Evolutionary conservation across 2,888 invertebrate genomes (phyloP), one percentile per base, ranked within the genome.

Genomic region (Ectropis crepuscularia): DNA sequence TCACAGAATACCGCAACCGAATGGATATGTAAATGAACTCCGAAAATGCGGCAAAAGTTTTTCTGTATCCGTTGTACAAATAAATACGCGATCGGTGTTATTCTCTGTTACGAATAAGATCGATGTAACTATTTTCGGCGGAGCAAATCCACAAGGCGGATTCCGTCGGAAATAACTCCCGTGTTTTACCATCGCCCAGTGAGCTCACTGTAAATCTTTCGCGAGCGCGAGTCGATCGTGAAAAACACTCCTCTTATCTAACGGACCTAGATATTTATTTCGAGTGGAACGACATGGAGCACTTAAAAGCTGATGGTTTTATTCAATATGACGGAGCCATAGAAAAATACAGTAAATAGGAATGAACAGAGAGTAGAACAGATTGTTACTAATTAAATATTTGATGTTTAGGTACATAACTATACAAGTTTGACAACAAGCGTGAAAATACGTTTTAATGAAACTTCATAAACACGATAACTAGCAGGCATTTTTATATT

Each of bases 111-210:
- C 84, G 81, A 86, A 90, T 89, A 89, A 88, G 87, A 89, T 86
- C 86, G 87, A 88, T 87, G 89, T 82, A 88, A 85, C 90, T 92
- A 92, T 91, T 91, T 90, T 85, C 74, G 88, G 81, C 86, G 74
- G 84, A 84, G 85, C 86, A 81, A 87, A 90, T 89, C 83, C 86
- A 87, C 88, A 86, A 88, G 86, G 86, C 87, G 83, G 86, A 90
- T 89, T 88, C 88, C 86, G 80, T 88, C 86, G 79, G 86, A 90
- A 90, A 90, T 91, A 91, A 87, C 89, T 87, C 77, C 77, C 73
- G 82, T 79, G 84, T 85, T 84, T 85, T 82, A 85, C 84, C 88
- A 85, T 81, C 84, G 74, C 76, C 75, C 77, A 74, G 79, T 73
- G 77, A 75, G 74, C 78, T n/a, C 72, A 78, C 79, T 75, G 83